These are phyloP conservation scores for Calephelis perditalis DNA, from an alignment of 2,888 invertebrate species.

Conservation along the genomic window DNA sequence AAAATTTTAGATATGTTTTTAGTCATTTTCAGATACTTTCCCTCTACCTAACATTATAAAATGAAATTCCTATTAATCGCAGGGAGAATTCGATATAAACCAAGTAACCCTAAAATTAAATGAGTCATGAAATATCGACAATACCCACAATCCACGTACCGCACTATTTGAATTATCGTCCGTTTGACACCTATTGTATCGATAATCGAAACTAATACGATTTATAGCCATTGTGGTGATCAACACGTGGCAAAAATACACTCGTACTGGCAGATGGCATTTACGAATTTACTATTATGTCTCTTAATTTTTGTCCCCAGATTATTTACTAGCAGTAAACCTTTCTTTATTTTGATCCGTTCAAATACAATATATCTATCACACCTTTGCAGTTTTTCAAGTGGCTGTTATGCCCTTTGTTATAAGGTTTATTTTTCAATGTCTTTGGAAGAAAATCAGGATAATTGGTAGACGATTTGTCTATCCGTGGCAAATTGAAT, in stretches of 20 bases:
- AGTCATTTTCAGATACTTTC: too few relatives aligned
- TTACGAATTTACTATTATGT: slow-evolving; percentile 43
- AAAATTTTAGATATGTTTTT: too few relatives aligned
- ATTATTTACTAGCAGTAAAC: slow-evolving; percentile 35
- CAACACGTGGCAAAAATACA: slow-evolving; percentile 59
- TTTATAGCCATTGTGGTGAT: slow-evolving; percentile 46
- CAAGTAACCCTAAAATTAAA: slow-evolving; percentile 2
- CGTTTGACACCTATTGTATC: slow-evolving; percentile 61
- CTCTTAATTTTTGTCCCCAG: slow-evolving; percentile 42
- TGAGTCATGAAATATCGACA: slow-evolving; percentile 12
- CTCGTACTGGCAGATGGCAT: slow-evolving; percentile 50
- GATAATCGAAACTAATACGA: slow-evolving; percentile 54
- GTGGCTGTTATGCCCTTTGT: slow-evolving; percentile 14
- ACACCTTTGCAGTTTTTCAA: slow-evolving; percentile 21
- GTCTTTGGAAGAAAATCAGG: slow-evolving; percentile 23
- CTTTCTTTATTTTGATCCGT: slow-evolving; percentile 43
- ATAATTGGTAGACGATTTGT: slow-evolving; percentile 43
- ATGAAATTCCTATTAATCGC: too few relatives aligned
- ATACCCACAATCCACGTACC: slow-evolving; percentile 34
- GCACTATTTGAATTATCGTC: slow-evolving; percentile 51
- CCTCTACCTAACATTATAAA: too few relatives aligned
- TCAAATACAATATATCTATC: slow-evolving; percentile 35
- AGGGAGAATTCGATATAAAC: neutral
- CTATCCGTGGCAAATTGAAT: slow-evolving; percentile 59
- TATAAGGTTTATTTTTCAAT: slow-evolving; percentile 23